Evolutionary conservation across 2,888 invertebrate species (phyloP).

Genomic region (Miltochrista miniata): DNA sequence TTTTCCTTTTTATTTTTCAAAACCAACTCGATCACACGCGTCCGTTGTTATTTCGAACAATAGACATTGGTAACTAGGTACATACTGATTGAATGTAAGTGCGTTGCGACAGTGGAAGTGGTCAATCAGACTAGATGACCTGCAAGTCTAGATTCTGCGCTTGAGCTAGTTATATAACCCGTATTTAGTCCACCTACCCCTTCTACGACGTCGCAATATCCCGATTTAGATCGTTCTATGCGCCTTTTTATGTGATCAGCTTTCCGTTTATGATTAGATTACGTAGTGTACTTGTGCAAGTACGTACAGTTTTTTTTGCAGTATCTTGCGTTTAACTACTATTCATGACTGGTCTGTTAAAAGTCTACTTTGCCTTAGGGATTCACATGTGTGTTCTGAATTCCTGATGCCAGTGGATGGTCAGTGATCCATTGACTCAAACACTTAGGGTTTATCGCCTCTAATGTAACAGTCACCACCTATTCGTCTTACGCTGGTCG

Average conservation of each 20-base stretch:
- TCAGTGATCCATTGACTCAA: too few species aligned
- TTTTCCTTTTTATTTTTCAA: too few species aligned
- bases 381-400: too few species aligned
- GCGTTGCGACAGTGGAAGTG: constrained; percentile 65
- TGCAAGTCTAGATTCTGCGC: constrained; percentile 66
- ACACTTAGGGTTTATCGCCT: too few species aligned
- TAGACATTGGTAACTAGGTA: constrained; percentile 2
- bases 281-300: background rate
- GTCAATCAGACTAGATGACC: constrained; percentile 75
- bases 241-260: constrained; percentile 22
- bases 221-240: constrained; percentile 26
- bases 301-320: background rate
- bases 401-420: too few species aligned
- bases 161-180: constrained; percentile 53
- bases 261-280: constrained; percentile 6
- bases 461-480: too few species aligned
- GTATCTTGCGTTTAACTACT: too few species aligned
- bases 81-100: constrained; percentile 49
- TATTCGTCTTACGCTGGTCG: too few species aligned
- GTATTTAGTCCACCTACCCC: constrained; percentile 55
- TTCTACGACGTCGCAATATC: constrained; percentile 39
- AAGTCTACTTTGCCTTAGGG: too few species aligned
- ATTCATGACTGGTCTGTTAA: too few species aligned
- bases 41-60: background rate
- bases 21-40: too few species aligned